These are phyloP conservation scores for Echinometra lucunter DNA, from an alignment of 53 echinoderm and acorn worm genomes.

Conservation along the genomic window DNA sequence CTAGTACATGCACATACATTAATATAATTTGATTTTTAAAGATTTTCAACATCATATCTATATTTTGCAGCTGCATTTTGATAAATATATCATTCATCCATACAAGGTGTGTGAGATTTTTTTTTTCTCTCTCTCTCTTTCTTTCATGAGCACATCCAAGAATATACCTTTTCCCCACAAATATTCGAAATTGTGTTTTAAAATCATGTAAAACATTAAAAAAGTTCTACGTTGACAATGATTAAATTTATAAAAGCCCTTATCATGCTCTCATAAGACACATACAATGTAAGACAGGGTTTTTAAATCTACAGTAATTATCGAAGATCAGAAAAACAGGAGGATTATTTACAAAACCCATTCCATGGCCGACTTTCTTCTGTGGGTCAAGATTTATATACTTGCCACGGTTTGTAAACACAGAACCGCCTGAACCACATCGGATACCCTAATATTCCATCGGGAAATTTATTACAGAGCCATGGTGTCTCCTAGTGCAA, in stretches of 20 bases:
- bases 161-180: too few species aligned
- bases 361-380: conserved; percentile 9
- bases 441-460: not conserved
- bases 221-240: not conserved
- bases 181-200: not conserved
- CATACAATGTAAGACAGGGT: too few species aligned
- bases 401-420: conserved; percentile 34
- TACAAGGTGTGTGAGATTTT: too few species aligned
- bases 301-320: not conserved
- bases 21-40: too few species aligned
- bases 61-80: too few species aligned
- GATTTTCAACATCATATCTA: too few species aligned
- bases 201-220: not conserved
- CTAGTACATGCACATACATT: too few species aligned
- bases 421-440: not conserved
- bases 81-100: too few species aligned
- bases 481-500: not conserved
- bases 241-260: not conserved
- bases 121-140: too few species aligned
- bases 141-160: too few species aligned
- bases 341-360: not conserved
- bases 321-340: not conserved
- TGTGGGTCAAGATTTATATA: conserved; percentile 8
- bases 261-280: not conserved
- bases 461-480: conserved; percentile 48